Evolutionary conservation across 2,888 invertebrate species (phyloP), one percentile per base, ranked within the genome.

Genomic region (Clunio marinus): DNA sequence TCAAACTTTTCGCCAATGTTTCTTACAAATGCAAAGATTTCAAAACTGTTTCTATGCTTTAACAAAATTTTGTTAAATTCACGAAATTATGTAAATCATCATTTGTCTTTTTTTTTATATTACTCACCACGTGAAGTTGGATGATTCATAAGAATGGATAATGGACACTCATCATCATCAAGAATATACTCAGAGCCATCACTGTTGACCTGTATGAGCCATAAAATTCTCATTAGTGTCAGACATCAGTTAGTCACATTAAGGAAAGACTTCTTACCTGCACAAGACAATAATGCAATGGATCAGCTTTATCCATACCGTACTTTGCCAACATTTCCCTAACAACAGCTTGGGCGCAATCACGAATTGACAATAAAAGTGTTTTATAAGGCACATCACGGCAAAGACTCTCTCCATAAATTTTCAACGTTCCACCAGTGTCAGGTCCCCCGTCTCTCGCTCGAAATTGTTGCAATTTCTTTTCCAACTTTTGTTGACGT

Each of bases 381-480:
- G 98, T 98, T 82, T 99, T 98, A 82, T 99, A 99, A 62, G 99
- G 98, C 75, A 97, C 96, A 80, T 96, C 96, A 73, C 93, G 91
- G 75, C 94, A 93, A 46, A 99, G 83, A 15, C 96, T 93, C 76
- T 96, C 95, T 46, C 99, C 99, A 81, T 98, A 99, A 73, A 99
- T 96, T 78, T 93, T 91, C 55, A 94, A 80, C 2, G 93, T 93
- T 65, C 93, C 93, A 69, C 93, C 88, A 46, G 95, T 94, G 77
- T 96, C 96, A 4, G 95, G 94, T 1, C 95, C 95, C 55, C 96
- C 96, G 75, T 96, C 96, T 78, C 93, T 91, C 68, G 93, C 93
- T 70, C 94, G 86, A 81, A 96, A 96, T 80, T 96, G 94, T 76
- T 97, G 94, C 75, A 99, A 81, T 80, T 96, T 96, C 76, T 92